Evolutionary conservation across 2,113 vertebrate species (phyloP), one percentile per base, ranked within the genome.

Genomic region (Vanacampus margaritifer): DNA sequence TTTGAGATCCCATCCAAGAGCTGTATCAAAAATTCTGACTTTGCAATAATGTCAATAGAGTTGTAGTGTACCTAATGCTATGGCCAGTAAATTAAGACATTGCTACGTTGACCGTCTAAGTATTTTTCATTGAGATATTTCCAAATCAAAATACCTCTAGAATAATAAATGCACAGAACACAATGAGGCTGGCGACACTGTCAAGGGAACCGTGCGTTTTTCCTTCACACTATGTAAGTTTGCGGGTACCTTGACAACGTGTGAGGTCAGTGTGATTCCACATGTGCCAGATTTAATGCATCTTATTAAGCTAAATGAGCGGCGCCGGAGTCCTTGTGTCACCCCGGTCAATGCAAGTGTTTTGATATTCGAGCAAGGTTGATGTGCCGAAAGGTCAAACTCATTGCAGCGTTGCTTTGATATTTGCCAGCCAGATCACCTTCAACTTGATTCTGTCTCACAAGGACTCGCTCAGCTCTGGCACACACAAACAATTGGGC

Each of bases 341-440:
- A 73, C 67, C 36, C 9, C 53, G 73, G 73, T 83, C 80, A 81
- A 72, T 76, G 56, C 68, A 64, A 74, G 61, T 74, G 61, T 74
- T 65, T 65, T 74, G 79, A 65, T 88, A 77, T 86, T 79, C 78
- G 68, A 60, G 26, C 7, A 54, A 76, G 70, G 78, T 69, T 53
- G 64, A 71, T 76, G 68, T 43, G 43, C 69, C 48, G 39, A 87
- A 86, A 86, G 80, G 85, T 84, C 83, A 81, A 28, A 35, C 67
- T 68, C 72, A 71, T 66, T 41, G 59, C 36, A 35, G 41, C n/a
- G 28, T 23, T 3, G 37, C 73, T 79, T 72, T 77, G 69, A 74
- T 76, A 71, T 35, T 61, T 51, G 14, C 56, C 77, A 64, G 58
- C 56, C 17, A 10, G 56, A 58, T 58, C 32, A 58, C 56, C 56